Conservation (phyloP, 2,888 invertebrate species). For the Euzophera pinguis region DNA sequence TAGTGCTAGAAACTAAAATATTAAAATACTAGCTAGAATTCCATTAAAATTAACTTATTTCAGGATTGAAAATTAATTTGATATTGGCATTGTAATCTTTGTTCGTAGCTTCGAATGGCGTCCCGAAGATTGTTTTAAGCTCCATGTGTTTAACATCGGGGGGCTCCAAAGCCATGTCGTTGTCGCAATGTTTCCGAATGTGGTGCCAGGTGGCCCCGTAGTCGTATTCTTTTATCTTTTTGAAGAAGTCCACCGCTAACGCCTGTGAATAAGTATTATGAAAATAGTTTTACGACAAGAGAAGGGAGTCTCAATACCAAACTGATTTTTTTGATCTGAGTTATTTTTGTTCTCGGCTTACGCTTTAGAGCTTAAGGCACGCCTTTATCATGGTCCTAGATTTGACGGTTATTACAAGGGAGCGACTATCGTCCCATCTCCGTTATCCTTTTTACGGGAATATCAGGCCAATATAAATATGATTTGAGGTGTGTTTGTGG, state of each 20-base stretch:
- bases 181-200: constrained; percentile 48
- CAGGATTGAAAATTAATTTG: constrained; percentile 45
- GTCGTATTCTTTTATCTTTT: constrained; percentile 67
- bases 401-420: too few relatives aligned
- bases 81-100: constrained; percentile 47
- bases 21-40: background rate
- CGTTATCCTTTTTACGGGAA: too few relatives aligned
- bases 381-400: too few relatives aligned
- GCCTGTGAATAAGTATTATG: constrained; percentile 48
- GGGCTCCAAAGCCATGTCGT: constrained; percentile 34
- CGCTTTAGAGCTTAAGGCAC: too few relatives aligned
- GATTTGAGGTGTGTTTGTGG: too few relatives aligned
- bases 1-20: too few relatives aligned
- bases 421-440: too few relatives aligned
- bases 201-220: constrained; percentile 56
- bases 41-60: constrained; percentile 25
- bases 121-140: constrained; percentile 41
- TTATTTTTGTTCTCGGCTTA: too few relatives aligned
- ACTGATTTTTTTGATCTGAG: too few relatives aligned
- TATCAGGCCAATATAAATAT: too few relatives aligned
- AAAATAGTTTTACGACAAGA: too few relatives aligned
- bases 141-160: constrained; percentile 27
- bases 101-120: constrained; percentile 45
- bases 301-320: too few relatives aligned
- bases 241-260: constrained; percentile 76